phyloP scores from a whole-genome alignment of 2,113 vertebrate genomes.

The Megaceryle maxima region DNA sequence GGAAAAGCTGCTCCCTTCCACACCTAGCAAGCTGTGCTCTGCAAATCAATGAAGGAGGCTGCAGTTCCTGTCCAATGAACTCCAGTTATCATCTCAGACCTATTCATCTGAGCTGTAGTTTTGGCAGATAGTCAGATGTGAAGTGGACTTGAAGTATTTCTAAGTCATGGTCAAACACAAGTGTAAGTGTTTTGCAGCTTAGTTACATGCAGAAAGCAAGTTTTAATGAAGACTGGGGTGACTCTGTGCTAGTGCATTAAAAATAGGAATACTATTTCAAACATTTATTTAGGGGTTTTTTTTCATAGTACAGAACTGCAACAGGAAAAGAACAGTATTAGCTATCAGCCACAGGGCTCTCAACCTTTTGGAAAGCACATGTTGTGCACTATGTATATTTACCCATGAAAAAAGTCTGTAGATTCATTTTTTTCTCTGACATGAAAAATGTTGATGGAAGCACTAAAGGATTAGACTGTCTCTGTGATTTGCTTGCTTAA shows the following conservation, averaged over 20 bases:
- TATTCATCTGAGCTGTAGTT: not conserved
- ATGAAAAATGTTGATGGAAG: conserved; percentile 41
- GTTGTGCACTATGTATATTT: conserved; percentile 32
- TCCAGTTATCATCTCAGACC: not conserved
- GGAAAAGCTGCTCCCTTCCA: not conserved
- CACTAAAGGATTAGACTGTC: not conserved
- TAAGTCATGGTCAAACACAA: not conserved
- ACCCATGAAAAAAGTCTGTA: not conserved
- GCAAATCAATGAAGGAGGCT: not conserved
- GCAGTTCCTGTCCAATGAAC: not conserved
- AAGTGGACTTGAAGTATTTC: not conserved
- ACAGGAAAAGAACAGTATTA: not conserved
- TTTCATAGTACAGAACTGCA: not conserved
- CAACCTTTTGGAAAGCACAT: not conserved
- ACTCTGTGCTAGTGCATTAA: not conserved
- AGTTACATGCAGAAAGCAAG: not conserved
- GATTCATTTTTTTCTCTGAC: not conserved
- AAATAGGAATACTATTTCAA: not conserved
- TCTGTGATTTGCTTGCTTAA: conserved; percentile 28
- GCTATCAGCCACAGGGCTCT: not conserved
- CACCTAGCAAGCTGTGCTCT: not conserved
- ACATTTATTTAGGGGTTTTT: not conserved
- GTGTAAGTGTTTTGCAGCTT: not conserved
- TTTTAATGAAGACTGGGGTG: not conserved
- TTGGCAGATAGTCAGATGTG: not conserved